Base-by-base conservation (phyloP, 2,888 invertebrate genomes). In the Scotopteryx bipunctaria region DNA sequence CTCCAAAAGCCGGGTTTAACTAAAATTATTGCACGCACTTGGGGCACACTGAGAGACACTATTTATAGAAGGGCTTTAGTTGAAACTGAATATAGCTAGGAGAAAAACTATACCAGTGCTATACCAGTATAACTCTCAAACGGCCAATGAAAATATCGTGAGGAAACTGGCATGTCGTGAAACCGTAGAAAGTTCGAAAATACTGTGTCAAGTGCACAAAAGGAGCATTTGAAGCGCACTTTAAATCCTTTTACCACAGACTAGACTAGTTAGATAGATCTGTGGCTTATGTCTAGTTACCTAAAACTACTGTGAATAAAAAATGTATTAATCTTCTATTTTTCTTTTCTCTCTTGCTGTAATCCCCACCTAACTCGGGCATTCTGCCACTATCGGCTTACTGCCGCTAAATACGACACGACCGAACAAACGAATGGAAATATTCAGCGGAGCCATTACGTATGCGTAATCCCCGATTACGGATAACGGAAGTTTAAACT, bases 351-450 rank as follows among this genome's bases (percentile, higher is more conserved):
- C 23, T 47, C 55, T 42, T 37, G 21, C 9, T 52, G 40, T 52
- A 25, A n/a, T 11, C 52, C 3, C 47, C 0, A 1, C n/a, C 27
- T 29, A 35, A 13, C 64, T 61, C 47, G 57, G 59, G 60, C 58
- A 59, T 53, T 46, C 45, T 44, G 54, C 59, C 59, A 59, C 67
- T 66, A 70, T 65, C 61, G 46, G 66, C 66, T 69, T 67, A 69
- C 63, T 51, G 55, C 61, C 60, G 57, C 67, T 70, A 71, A 71
- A 70, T 69, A 69, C 70, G 61, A 67, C 64, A 61, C 64, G 55
- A 53, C 57, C 54, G 36, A 47, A 59, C 69, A 66, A 71, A 72
- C 67, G 67, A 69, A 72, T 68, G 68, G 69, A 70, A 70, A 73
- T 67, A 66, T 69, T 61, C 62, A 52, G 61, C 60, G 53, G 44